These are phyloP conservation scores for Calephelis perditalis DNA, from an alignment of 2,888 invertebrate species.

Conservation along the genomic window DNA sequence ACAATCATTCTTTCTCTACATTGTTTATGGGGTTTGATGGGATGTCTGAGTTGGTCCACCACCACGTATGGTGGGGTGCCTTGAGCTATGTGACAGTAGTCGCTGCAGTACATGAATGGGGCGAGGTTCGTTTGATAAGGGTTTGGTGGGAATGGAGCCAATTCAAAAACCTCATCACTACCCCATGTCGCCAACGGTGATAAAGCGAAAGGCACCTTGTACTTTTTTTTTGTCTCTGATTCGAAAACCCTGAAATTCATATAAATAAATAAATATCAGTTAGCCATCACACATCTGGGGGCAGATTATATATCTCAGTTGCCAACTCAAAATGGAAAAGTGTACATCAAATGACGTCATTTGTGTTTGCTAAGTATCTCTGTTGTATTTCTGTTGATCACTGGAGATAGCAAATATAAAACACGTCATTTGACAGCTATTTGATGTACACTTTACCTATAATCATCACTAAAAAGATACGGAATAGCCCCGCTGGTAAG, in stretches of 20 bases:
- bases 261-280: too few species aligned
- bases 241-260: constrained; percentile 50
- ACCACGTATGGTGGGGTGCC: constrained; percentile 58
- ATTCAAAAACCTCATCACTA: constrained; percentile 56
- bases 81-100: constrained; percentile 62
- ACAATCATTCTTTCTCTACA: constrained; percentile 42
- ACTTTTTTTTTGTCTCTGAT: constrained; percentile 60
- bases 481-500: too few species aligned
- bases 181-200: constrained; percentile 53
- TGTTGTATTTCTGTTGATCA: too few species aligned
- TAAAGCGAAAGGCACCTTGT: constrained; percentile 47
- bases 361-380: too few species aligned
- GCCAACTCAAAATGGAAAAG: too few species aligned
- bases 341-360: too few species aligned
- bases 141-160: constrained; percentile 61
- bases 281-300: too few species aligned
- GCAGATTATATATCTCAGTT: too few species aligned
- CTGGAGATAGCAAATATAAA: too few species aligned
- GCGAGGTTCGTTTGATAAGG: constrained; percentile 66
- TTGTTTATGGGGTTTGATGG: constrained; percentile 41
- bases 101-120: constrained; percentile 71
- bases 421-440: too few species aligned
- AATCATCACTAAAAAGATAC: too few species aligned
- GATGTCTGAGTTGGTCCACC: constrained; percentile 51
- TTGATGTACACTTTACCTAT: too few species aligned